Conservation (phyloP, 2,113 vertebrate genomes). For the Nicator chloris region DNA sequence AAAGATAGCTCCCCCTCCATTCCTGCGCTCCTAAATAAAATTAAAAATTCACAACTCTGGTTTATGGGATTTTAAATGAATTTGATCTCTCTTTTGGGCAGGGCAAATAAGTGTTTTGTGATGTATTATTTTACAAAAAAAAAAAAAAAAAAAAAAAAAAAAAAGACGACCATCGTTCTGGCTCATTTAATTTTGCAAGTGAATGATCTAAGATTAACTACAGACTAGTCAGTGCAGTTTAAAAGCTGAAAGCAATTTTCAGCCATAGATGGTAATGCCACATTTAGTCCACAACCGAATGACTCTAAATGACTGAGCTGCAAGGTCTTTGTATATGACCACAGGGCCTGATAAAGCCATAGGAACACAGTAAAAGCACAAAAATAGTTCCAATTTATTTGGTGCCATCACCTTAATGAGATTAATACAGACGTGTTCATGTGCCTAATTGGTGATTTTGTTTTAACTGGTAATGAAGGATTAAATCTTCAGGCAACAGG, state of each 20-base stretch:
- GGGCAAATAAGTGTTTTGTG: constrained; percentile 91
- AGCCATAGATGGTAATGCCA: constrained; percentile 85
- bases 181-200: constrained; percentile 88
- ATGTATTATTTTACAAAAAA: constrained; percentile 79
- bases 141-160: constrained; percentile 46
- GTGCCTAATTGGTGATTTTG: constrained; percentile 88
- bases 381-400: constrained; percentile 89
- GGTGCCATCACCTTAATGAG: constrained; percentile 87
- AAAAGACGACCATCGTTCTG: constrained; percentile 73
- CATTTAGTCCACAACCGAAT: constrained; percentile 85
- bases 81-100: constrained; percentile 88
- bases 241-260: constrained; percentile 90
- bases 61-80: constrained; percentile 91
- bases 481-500: constrained; percentile 84
- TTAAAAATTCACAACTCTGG: constrained; percentile 91
- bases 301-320: constrained; percentile 86
- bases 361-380: constrained; percentile 84
- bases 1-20: constrained; percentile 86
- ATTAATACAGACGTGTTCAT: constrained; percentile 85
- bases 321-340: constrained; percentile 84
- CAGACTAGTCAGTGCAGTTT: constrained; percentile 88
- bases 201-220: constrained; percentile 90
- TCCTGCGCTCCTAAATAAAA: constrained; percentile 93
- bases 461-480: constrained; percentile 86
- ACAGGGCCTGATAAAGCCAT: constrained; percentile 85